These are phyloP conservation scores for Eudemis profundana DNA, from an alignment of 2,888 invertebrate genomes.

Conservation along the genomic window DNA sequence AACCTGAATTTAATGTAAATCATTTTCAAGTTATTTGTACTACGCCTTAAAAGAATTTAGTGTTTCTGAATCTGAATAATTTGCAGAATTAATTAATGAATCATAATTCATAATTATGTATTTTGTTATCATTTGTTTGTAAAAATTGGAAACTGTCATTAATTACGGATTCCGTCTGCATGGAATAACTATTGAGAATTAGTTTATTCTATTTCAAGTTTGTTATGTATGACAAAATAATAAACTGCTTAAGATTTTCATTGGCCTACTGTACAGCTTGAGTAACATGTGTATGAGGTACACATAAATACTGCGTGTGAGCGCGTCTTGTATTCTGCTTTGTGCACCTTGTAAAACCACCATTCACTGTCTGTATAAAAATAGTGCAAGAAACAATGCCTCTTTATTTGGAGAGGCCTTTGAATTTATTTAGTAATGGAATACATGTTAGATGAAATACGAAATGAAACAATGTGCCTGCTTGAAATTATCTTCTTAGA, in stretches of 20 bases:
- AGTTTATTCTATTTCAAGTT: no score
- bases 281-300: no score
- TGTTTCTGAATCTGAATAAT: slow-evolving; percentile 17
- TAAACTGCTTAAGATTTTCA: no score
- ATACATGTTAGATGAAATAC: background rate
- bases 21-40: slow-evolving; percentile 21
- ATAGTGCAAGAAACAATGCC: no score
- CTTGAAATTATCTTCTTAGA: background rate
- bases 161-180: background rate
- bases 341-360: no score
- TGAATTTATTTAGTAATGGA: background rate
- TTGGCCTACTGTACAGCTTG: no score
- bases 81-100: slow-evolving; percentile 3
- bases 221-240: no score
- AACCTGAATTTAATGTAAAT: slow-evolving; percentile 55
- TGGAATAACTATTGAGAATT: no score
- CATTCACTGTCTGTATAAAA: no score
- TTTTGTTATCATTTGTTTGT: background rate
- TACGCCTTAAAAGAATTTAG: slow-evolving; percentile 4
- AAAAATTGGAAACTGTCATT: background rate
- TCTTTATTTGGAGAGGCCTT: background rate
- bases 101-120: background rate
- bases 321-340: no score
- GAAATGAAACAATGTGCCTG: slow-evolving; percentile 5
- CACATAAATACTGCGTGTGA: no score